Conservation (phyloP, 2,113 vertebrate species). For the Pachyramphus minor region DNA sequence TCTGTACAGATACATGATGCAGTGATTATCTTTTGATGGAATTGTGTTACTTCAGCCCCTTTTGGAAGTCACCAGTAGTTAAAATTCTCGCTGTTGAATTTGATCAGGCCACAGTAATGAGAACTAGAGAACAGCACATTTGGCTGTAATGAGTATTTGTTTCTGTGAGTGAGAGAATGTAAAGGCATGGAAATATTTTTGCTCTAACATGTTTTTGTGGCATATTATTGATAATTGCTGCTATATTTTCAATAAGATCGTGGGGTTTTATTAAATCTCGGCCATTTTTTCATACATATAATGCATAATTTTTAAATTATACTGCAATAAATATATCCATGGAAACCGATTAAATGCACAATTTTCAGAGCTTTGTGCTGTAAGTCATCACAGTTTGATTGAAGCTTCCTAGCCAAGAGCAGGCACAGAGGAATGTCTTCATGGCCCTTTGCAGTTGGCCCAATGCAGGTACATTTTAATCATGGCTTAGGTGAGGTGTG, state of each 20-base stretch:
- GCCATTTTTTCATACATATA: neutral
- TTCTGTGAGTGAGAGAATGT: neutral
- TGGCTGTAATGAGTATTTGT: neutral
- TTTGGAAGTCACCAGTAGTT: neutral
- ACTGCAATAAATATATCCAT: neutral
- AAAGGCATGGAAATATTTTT: slow-evolving; percentile 1
- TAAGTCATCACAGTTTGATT: neutral
- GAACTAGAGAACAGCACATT: neutral
- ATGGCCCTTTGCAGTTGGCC: neutral
- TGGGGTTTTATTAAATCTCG: neutral
- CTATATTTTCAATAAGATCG: neutral
- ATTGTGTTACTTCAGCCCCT: neutral
- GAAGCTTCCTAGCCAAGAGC: neutral
- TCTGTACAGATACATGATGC: neutral
- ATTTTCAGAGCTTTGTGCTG: neutral
- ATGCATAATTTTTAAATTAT: neutral
- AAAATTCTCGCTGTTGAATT: neutral
- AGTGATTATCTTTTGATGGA: neutral
- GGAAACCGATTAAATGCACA: neutral
- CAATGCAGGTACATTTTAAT: neutral
- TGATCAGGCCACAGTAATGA: neutral
- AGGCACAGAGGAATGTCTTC: neutral
- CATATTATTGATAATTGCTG: neutral
- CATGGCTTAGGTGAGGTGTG: neutral
- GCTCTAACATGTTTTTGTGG: neutral